Base-by-base conservation (phyloP, 2,888 invertebrate species). In the Ischnus inquisitorius region DNA sequence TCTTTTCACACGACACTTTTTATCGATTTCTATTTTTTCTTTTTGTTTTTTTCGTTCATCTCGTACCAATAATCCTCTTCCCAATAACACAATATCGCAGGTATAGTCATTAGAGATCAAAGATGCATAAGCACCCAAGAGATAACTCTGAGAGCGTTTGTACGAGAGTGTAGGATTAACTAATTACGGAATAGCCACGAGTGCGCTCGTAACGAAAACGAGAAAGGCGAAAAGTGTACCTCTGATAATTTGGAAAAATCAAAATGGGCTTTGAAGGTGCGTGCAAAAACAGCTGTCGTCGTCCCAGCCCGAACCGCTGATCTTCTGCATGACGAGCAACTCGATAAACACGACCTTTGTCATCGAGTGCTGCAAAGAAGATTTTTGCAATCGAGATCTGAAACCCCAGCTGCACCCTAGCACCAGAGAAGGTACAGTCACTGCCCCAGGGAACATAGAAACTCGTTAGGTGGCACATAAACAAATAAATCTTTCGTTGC, bases 311-410 rank as follows among this genome's bases (percentile, higher is more conserved):
- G 96, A 96, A 95, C 97, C 97, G 94, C 96, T 97, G 94, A 95
- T 97, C 95, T 95, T 96, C 95, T 97, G 97, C 95, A 96, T 96
- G 95, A 95, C 96, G 94, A 95, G 96, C 94, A 95, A 95, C 94
- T 95, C 95, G 94, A 95, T 95, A 94, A 97, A 96, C 95, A 96
- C 96, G 93, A 95, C 96, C 91, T 96, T 96, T 95, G 96, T 96
- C 95, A 96, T 97, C 95, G 95, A 96, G 94, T 97, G 97, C 96
- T 97, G 97, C 96, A 96, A 96, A 94, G 95, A 96, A 95, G 95
- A 95, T 95, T 96, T 96, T 96, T 97, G 97, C 96, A 97, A 97
- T 95, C 95, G 94, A 92, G 94, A 95, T 91, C 95, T 97, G 94
- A 95, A 94, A 93, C 96, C 96, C 93, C 95, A 95, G 94, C 95